Conservation (phyloP, 92 coral and sea anemone genomes). For the Epizoanthus fatuus region DNA sequence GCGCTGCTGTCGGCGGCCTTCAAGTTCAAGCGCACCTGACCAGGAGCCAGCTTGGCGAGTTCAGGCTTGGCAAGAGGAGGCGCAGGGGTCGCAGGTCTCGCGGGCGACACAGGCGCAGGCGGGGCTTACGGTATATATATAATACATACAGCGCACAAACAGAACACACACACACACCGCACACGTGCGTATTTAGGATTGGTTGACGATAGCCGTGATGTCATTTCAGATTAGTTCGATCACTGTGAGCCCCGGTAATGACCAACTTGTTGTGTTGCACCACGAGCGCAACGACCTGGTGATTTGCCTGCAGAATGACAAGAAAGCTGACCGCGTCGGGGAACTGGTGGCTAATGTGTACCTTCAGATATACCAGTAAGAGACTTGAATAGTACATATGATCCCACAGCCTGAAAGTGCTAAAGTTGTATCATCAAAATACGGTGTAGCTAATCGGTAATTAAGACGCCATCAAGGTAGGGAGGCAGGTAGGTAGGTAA, state of each 20-base stretch:
- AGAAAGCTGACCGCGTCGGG: conserved; percentile 87
- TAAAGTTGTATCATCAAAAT: neutral
- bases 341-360: conserved; percentile 87
- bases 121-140: too few species aligned
- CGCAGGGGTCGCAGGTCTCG: too few species aligned
- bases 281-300: conserved; percentile 88
- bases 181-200: neutral
- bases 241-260: conserved; percentile 78
- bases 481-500: conserved; percentile 13
- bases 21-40: too few species aligned
- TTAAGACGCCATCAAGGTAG: neutral
- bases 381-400: neutral
- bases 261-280: conserved; percentile 88
- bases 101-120: too few species aligned
- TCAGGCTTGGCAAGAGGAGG: too few species aligned
- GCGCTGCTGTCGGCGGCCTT: too few species aligned
- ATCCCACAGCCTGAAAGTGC: neutral
- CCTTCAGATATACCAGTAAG: conserved; percentile 88
- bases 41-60: too few species aligned
- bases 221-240: conserved; percentile 71
- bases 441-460: neutral
- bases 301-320: conserved; percentile 85
- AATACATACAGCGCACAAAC: neutral
- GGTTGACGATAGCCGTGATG: conserved; percentile 1
- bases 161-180: neutral